Percentiles rank a stretch among this genome's conserved stretches.
These are phyloP conservation scores for Rhamnusium bicolor DNA, from an alignment of 2,888 invertebrate species.

Conservation along the genomic window DNA sequence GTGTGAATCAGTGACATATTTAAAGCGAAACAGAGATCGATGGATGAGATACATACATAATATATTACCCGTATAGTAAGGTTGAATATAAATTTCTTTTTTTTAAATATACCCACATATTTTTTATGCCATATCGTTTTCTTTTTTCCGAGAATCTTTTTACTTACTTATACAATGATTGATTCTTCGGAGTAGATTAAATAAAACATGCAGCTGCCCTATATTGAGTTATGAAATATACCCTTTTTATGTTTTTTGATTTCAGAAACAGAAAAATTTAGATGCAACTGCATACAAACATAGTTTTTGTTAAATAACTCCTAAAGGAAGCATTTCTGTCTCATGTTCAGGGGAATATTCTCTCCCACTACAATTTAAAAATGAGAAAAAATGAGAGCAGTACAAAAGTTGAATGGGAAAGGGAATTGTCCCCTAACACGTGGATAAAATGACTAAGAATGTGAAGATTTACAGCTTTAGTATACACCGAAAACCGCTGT, in stretches of 20 bases:
- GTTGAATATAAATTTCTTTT: not conserved
- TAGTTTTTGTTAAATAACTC: too few species aligned
- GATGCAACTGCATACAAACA: too few species aligned
- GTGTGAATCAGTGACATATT: constrained; percentile 21
- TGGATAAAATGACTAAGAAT: too few species aligned
- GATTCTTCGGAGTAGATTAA: constrained; percentile 5
- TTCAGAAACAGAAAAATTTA: too few species aligned
- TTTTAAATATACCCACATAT: constrained; percentile 23
- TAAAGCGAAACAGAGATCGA: constrained; percentile 20
- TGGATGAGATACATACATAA: constrained; percentile 22
- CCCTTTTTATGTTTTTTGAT: not conserved
- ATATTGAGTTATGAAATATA: not conserved
- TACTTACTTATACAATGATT: not conserved
- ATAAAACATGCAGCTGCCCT: constrained; percentile 2
- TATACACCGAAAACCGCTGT: not conserved
- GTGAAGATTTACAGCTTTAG: too few species aligned
- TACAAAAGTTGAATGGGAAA: too few species aligned
- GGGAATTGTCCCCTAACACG: not conserved
- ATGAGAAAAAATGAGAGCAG: too few species aligned
- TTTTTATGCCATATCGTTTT: constrained; percentile 16
- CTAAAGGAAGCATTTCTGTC: too few species aligned
- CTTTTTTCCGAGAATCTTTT: constrained; percentile 14
- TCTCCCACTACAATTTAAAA: too few species aligned
- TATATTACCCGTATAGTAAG: constrained; percentile 31
- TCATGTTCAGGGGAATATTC: too few species aligned